Conservation (phyloP, 1,140 invertebrate genomes). For the Drosophila novamexicana region DNA sequence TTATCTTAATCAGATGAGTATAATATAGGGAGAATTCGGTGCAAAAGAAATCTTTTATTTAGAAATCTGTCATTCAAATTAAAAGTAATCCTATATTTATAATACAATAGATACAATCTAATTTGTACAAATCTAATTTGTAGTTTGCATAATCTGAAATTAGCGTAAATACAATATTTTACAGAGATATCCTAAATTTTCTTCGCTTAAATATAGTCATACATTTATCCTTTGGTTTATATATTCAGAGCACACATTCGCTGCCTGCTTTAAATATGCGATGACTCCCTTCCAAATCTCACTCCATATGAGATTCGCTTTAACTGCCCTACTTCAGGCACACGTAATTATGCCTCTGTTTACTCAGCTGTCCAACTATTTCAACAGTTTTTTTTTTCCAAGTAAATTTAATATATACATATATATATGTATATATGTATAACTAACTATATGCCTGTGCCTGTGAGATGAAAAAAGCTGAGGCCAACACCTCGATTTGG, state of each 20-base stretch:
- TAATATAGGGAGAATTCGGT: background rate
- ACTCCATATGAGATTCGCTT: background rate
- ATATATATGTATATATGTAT: background rate
- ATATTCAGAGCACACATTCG: slow-evolving; percentile 1
- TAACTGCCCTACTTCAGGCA: slow-evolving; percentile 3
- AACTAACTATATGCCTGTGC: background rate
- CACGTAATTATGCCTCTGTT: slow-evolving; percentile 36
- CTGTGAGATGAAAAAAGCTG: slow-evolving; percentile 14
- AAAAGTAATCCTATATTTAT: too few species aligned
- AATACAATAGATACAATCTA: too few species aligned
- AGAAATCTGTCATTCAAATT: too few species aligned
- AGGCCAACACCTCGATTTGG: slow-evolving; percentile 26
- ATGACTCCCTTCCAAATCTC: background rate
- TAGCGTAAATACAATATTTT: too few species aligned
- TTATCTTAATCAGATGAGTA: slow-evolving; percentile 3
- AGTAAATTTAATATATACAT: slow-evolving; percentile 25
- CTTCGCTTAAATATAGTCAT: too few species aligned
- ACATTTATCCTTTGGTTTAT: background rate
- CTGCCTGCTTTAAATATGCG: slow-evolving; percentile 14
- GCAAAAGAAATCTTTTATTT: too few species aligned
- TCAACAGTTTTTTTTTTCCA: background rate
- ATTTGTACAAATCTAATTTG: too few species aligned
- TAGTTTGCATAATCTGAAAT: too few species aligned
- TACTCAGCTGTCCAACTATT: slow-evolving; percentile 6
- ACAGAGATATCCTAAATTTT: background rate